These are phyloP conservation scores for Heliconius aoede DNA, from an alignment of 2,888 invertebrate genomes.

Conservation along the genomic window DNA sequence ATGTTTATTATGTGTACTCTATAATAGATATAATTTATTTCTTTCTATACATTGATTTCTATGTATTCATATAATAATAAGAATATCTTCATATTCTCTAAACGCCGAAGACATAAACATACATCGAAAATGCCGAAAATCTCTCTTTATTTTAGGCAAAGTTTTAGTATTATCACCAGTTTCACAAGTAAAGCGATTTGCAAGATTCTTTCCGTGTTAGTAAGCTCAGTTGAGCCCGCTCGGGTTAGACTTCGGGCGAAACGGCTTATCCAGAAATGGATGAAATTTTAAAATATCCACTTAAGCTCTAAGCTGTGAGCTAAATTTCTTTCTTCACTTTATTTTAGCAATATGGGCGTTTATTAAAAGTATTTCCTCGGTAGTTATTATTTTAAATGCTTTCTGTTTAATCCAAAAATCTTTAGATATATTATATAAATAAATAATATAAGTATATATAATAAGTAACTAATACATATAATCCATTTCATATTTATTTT, in stretches of 20 bases:
- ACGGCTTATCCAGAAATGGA: constrained; percentile 31
- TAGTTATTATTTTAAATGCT: background rate
- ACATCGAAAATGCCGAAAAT: background rate
- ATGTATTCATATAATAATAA: too few relatives aligned
- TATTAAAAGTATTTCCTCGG: background rate
- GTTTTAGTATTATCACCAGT: constrained; percentile 24
- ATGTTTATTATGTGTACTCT: too few relatives aligned
- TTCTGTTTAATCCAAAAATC: background rate
- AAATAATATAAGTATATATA: too few relatives aligned
- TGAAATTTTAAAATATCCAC: constrained; percentile 33
- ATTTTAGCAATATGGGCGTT: background rate
- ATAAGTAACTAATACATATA: background rate
- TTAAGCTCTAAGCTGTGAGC: background rate
- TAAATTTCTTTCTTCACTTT: background rate
- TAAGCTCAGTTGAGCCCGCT: constrained; percentile 25
- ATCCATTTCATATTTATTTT: too few relatives aligned
- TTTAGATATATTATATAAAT: background rate
- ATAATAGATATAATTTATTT: too few relatives aligned
- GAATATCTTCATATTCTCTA: too few relatives aligned
- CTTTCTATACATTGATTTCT: too few relatives aligned
- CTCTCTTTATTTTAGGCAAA: constrained; percentile 3
- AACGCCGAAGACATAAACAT: background rate
- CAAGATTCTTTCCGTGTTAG: constrained; percentile 35
- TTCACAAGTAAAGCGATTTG: constrained; percentile 40
- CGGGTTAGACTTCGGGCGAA: constrained; percentile 19